Conservation (phyloP, 2,113 vertebrate genomes). For the Coptodon bakossiorum region DNA sequence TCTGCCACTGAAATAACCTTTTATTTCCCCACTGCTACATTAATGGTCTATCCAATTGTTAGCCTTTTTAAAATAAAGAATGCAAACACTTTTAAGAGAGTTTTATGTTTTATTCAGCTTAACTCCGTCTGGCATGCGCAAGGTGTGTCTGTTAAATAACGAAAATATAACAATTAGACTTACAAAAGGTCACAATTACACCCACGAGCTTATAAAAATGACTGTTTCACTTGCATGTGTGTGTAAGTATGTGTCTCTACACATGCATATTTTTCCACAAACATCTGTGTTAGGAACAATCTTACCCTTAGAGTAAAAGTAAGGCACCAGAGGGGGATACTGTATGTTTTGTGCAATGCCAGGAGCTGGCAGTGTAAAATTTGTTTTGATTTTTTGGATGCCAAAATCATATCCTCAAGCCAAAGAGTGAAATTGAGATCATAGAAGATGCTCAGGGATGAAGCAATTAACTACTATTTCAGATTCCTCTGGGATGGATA, state of each 20-base stretch:
- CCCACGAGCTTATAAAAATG: not conserved
- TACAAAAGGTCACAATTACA: not conserved
- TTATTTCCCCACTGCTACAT: not conserved
- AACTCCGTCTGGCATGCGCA: not conserved
- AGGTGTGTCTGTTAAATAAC: not conserved
- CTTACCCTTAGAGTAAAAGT: not conserved
- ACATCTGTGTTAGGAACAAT: not conserved
- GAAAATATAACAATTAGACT: not conserved
- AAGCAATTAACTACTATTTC: slow-evolving; percentile 10
- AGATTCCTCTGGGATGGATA: not conserved
- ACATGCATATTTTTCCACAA: not conserved
- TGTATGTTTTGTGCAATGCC: not conserved
- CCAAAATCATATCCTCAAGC: slow-evolving; percentile 6
- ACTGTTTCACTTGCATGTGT: not conserved
- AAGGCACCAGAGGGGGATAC: not conserved
- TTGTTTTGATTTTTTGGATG: not conserved
- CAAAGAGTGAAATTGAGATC: not conserved
- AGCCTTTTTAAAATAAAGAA: slow-evolving; percentile 12
- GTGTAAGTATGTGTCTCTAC: not conserved
- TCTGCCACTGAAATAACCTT: not conserved
- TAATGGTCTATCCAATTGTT: slow-evolving; percentile 7
- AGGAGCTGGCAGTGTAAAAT: not conserved
- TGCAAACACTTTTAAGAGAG: slow-evolving; percentile 1
- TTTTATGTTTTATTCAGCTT: slow-evolving; percentile 10
- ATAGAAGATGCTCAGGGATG: not conserved